phyloP scores from a whole-genome alignment of 2,888 invertebrate genomes.

The Ceratothoa steindachneri region DNA sequence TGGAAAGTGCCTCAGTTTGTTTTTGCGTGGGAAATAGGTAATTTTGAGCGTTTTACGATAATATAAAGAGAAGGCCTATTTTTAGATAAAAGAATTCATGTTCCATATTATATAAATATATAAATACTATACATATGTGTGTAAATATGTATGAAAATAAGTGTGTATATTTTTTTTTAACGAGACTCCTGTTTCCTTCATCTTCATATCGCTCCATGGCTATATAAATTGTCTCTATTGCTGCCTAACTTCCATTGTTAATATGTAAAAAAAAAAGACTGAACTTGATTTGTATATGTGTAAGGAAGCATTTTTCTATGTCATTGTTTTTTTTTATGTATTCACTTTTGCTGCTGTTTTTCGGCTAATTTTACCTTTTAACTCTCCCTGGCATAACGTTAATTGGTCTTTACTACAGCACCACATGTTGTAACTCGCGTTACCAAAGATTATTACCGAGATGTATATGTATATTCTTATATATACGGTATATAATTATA shows the following conservation, averaged over 20 bases:
- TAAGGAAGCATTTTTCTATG: background rate
- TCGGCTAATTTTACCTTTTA: background rate
- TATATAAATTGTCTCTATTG: too few relatives aligned
- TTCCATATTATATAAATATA: constrained; percentile 13
- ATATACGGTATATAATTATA: background rate
- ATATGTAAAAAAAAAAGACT: background rate
- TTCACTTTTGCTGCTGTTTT: background rate
- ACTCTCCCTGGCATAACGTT: background rate
- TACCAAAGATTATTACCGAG: background rate
- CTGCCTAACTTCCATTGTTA: background rate
- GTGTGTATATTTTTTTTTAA: background rate
- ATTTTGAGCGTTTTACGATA: background rate
- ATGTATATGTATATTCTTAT: background rate
- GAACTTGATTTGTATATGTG: background rate
- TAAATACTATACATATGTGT: constrained; percentile 15
- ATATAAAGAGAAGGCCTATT: constrained; percentile 18
- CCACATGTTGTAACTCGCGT: background rate
- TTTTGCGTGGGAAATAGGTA: background rate
- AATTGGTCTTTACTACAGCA: background rate
- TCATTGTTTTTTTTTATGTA: background rate
- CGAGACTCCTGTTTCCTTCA: background rate
- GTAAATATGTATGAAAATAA: constrained; percentile 14
- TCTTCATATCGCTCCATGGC: background rate
- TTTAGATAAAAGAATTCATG: constrained; percentile 22
- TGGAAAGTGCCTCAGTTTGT: background rate